Evolutionary conservation across 2,888 invertebrate genomes (phyloP), one percentile per base, ranked within the genome.

Genomic region (Chrysomela aeneicollis): DNA sequence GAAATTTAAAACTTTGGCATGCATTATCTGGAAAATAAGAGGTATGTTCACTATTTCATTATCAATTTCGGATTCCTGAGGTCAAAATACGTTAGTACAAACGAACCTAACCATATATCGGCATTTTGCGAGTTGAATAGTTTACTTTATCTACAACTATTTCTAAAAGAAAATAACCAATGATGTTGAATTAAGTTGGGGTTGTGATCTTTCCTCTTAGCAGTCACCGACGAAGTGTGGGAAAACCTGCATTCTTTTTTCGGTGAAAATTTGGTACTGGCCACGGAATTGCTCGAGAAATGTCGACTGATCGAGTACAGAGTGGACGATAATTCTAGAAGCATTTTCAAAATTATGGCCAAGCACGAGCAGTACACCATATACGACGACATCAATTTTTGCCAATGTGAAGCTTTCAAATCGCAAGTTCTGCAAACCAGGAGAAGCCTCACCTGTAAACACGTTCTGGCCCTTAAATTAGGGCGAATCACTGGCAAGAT

Each of bases 381-480:
- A 26, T 89, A 90, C 72, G 87, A 88, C 0, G 80, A 85, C 21
- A 81, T 89, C 8, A 92, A 91, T 76, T 92, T 85, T 76, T 92
- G 92, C 67, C 85, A 87, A 8, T 92, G 92, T 73, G 81, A 76
- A n/a, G 86, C 87, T 1, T 92, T 90, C 70, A 83, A 83, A 53
- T 77, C 77, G 37, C 79, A 84, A 66, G 90, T 92, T 21, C 77
- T 92, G 51, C 85, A 85, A 53, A 78, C 81, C 30, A 83, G 82
- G 67, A 76, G 76, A 10, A 83, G 84, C 70, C 78, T 88, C 42
- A 87, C 87, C 1, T 92, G 92, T 73, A 88, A 90, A 73, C 92
- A 92, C 79, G 82, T 92, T 22, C 74, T 92, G 67, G 90, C 89
- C 1, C 85, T 86, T 10, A 86, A 87, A 77, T 73, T 92, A 66